Evolutionary conservation across 1,140 invertebrate species (phyloP).

Genomic region (Drosophila pseudoobscura): DNA sequence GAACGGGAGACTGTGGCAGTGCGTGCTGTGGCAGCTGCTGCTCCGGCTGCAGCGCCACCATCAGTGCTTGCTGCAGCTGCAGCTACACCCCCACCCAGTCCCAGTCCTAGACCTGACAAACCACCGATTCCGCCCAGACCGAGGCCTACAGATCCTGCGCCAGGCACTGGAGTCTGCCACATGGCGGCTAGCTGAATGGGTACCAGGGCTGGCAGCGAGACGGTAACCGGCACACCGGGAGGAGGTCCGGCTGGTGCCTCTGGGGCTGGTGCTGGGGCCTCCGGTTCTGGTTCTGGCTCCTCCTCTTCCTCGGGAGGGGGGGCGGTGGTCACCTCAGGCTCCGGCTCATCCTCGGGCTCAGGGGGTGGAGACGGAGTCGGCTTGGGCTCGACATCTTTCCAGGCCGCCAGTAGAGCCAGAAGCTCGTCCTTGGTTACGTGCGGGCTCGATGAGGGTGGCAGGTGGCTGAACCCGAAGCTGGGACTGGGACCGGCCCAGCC

Average conservation of each 20-base stretch:
- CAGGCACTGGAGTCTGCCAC: conserved; percentile 67
- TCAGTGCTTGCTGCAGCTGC: neutral
- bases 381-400: conserved; percentile 59
- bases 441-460: conserved; percentile 43
- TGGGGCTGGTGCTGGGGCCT: conserved; percentile 36
- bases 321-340: conserved; percentile 37
- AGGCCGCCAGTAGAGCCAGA: conserved; percentile 63
- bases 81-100: neutral
- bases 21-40: conserved; percentile 10
- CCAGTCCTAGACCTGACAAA: conserved; percentile 10
- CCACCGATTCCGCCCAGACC: conserved; percentile 49
- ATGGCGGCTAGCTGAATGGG: conserved; percentile 79
- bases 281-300: conserved; percentile 47
- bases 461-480: conserved; percentile 36
- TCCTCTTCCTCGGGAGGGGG: conserved; percentile 53
- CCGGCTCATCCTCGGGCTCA: conserved; percentile 59
- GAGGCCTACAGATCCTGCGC: conserved; percentile 34
- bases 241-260: conserved; percentile 58
- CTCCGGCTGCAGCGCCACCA: conserved; percentile 27
- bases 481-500: conserved; percentile 15
- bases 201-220: conserved; percentile 77
- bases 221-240: conserved; percentile 70
- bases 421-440: conserved; percentile 73
- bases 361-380: conserved; percentile 45
- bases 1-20: conserved; percentile 28